Base-by-base conservation (phyloP, 2,797 vertebrate genomes). In the Cuniculus paca region DNA sequence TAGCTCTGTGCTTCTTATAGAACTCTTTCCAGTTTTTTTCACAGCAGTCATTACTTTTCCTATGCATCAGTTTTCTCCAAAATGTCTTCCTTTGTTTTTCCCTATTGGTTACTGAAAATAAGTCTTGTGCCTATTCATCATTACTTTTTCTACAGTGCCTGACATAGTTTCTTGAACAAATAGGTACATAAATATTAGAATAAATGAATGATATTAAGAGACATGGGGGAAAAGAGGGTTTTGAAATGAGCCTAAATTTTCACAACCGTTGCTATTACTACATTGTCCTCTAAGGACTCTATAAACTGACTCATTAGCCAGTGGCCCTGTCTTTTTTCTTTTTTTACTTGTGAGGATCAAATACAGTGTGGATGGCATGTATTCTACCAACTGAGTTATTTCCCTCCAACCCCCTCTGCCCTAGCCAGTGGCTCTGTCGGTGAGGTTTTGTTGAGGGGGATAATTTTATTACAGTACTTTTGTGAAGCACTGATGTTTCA, bases 131-230 rank as follows among this genome's bases (percentile, higher is more conserved):
- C 48, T 77, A 39, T 60, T 72, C 45, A 70, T 78, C 20, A 5
- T 16, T 82, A 82, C 20, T 13, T 60, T 60, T 9, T 52, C 39
- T 63, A 26, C 6, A 61, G 11, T 65, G 31, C n/a, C 68, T 92
- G 42, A 79, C 3, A 52, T n/a, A 48, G 11, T 78, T 85, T 52
- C 42, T 80, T 95, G 20, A 75, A 82, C 50, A 75, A 61, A 96
- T 26, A 81, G 45, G 34, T 42, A 42, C 0, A 16, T 39, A 91
- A 70, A 60, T 80, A 91, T 72, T 56, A 61, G 22, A 90, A 5
- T 63, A 86, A 89, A 89, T 94, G 28, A 72, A 65, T 72, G 45
- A 88, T 54, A 36, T 39, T 90, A 83, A 81, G 34, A 94, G 50
- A 85, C 60, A 56, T 22, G 16, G 36, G 70, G 19, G 1, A 34